Evolutionary conservation across 2,113 vertebrate species (phyloP), one percentile per base, ranked within the genome.

Genomic region (Sisor rabdophorus): DNA sequence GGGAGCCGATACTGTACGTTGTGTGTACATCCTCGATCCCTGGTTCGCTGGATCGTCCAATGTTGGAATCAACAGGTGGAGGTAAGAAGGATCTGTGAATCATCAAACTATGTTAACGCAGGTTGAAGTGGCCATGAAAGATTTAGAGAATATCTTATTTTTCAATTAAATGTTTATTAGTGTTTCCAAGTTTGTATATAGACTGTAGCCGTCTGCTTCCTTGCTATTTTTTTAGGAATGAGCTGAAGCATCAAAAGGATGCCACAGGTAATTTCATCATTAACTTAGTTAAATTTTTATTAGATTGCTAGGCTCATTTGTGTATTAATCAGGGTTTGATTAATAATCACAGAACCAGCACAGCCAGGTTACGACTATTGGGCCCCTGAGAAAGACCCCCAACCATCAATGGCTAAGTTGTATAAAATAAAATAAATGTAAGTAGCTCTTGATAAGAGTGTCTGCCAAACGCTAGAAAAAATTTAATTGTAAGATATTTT

Each of bases 1-100:
- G 82, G 95, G 95, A 59, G 94, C 95, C 30, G 94, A 97, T 79
- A 94, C 91, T 0, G 89, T 98, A 81, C 94, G 96, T 85, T 98
- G 96, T 87, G 95, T 98, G 75, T 98, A 98, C 90, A 98, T 98
- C 88, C 91, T 98, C 60, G 96, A 98, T 83, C 96, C 96, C 60
- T 98, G 96, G 96, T 98, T 98, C 84, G 96, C 96, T 0, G 96
- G 96, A n/a, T 97, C 96, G 3, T 98, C 96, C 84, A 98, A 97
- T 87, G 95, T 98, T 63, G 96, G 96, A 59, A 98, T 98, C 93
- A 98, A 95, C 95, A 92, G 96, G 92, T 98, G 96, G 96, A 93
- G 96, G 96, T 98, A 89, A 94, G 93, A 1, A 4, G 22, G 48
- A 2, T 50, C 56, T 3, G 24, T 36, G 54, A 16, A 13, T 11